phyloP scores from a whole-genome alignment of 2,888 invertebrate species.

The Drosophila pegasa region DNA sequence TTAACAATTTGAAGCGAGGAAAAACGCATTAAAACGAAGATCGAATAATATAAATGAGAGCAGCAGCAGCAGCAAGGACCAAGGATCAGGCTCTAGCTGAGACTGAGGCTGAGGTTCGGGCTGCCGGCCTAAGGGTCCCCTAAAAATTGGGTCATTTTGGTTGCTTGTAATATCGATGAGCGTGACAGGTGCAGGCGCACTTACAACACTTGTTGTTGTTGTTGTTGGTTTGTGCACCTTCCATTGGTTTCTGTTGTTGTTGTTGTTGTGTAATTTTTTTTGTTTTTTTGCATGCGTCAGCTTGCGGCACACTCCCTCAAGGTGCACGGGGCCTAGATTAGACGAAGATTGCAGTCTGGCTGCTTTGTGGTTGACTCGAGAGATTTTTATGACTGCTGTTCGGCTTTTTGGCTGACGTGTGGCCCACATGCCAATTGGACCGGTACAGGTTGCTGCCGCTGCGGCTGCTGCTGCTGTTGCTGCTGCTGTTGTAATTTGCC shows the following conservation, averaged over 20 bases:
- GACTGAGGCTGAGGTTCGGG: slow-evolving; percentile 11
- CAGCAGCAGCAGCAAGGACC: slow-evolving; percentile 2
- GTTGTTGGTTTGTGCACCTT: slow-evolving; percentile 43
- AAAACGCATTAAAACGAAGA: slow-evolving; percentile 39
- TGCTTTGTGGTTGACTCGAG: slow-evolving; percentile 64
- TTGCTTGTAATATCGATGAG: slow-evolving; percentile 72
- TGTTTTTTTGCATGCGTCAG: slow-evolving; percentile 58
- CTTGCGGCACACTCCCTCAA: slow-evolving; percentile 72
- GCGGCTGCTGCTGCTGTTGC: slow-evolving; percentile 7
- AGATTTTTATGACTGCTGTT: slow-evolving; percentile 71
- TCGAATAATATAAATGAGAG: slow-evolving; percentile 24
- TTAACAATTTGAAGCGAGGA: slow-evolving; percentile 59
- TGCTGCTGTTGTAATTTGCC: slow-evolving; percentile 68
- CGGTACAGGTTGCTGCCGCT: slow-evolving; percentile 16
- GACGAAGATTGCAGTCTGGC: slow-evolving; percentile 57
- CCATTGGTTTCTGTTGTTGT: slow-evolving; percentile 26
- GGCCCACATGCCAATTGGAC: slow-evolving; percentile 72
- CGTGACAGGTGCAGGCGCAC: slow-evolving; percentile 73
- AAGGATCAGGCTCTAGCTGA: slow-evolving; percentile 1
- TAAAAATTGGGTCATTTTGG: slow-evolving; percentile 67
- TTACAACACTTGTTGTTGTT: slow-evolving; percentile 54
- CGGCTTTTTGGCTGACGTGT: slow-evolving; percentile 67
- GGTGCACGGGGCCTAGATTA: slow-evolving; percentile 66
- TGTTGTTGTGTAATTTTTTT: slow-evolving; percentile 2
- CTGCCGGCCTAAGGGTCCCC: slow-evolving; percentile 21